Percentiles rank a stretch among this genome's conserved stretches.
These are phyloP conservation scores for Synanthedon tipuliformis DNA, from an alignment of 2,888 invertebrate genomes.

Conservation along the genomic window DNA sequence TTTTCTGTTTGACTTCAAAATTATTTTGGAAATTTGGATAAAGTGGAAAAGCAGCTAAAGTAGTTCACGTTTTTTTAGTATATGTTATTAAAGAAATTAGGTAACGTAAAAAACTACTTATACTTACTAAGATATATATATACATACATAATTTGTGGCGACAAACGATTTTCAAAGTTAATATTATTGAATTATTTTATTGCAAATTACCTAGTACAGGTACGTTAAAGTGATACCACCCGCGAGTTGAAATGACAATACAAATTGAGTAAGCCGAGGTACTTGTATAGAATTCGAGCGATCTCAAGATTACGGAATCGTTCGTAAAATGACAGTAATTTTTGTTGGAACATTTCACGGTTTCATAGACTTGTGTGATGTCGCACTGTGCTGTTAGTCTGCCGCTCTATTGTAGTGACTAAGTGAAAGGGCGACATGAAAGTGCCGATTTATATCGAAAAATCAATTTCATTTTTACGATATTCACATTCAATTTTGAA, in stretches of 20 bases:
- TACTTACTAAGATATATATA: no score
- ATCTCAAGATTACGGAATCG: conserved; percentile 12
- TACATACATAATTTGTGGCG: no score
- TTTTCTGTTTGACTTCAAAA: no score
- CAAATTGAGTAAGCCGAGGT: neutral
- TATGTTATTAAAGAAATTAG: no score
- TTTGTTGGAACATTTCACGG: conserved; percentile 21
- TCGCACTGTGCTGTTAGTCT: conserved; percentile 12
- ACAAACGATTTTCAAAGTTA: no score
- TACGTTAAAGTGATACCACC: neutral
- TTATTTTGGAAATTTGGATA: no score
- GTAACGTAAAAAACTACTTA: no score
- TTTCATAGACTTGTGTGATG: conserved; percentile 15
- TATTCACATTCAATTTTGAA: no score
- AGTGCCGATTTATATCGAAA: neutral
- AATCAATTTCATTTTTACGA: neutral
- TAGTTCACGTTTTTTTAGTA: no score
- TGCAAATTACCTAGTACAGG: no score
- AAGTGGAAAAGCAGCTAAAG: no score
- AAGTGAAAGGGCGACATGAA: conserved; percentile 19
- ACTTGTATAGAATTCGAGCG: neutral
- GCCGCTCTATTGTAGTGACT: conserved; percentile 14
- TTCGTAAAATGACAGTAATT: conserved; percentile 26
- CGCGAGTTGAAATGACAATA: neutral
- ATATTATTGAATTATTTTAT: no score